Conservation (phyloP, 2,113 vertebrate species). For the Perccottus glenii region DNA sequence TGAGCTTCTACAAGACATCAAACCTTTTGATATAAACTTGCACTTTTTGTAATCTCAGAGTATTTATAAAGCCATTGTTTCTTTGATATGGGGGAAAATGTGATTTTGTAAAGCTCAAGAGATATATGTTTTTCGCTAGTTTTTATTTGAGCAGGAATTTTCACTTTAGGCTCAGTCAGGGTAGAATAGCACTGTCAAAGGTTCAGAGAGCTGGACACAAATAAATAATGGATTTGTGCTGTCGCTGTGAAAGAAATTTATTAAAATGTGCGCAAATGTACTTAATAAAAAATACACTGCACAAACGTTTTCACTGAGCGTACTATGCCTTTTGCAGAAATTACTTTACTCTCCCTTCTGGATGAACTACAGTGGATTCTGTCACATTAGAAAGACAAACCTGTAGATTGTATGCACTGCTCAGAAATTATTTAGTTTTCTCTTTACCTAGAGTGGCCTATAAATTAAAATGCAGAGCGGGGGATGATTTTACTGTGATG, state of each 20-base stretch:
- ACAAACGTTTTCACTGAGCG: constrained; percentile 20
- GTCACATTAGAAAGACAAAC: constrained; percentile 21
- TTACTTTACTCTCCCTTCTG: background rate
- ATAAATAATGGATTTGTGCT: constrained; percentile 14
- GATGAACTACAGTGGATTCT: background rate
- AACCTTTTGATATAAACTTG: constrained; percentile 56
- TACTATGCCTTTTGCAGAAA: background rate
- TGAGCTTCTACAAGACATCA: constrained; percentile 42
- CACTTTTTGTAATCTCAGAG: constrained; percentile 56
- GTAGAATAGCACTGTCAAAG: constrained; percentile 21
- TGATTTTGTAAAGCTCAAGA: constrained; percentile 60
- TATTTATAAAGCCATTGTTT: constrained; percentile 51
- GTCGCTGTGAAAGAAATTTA: constrained; percentile 28
- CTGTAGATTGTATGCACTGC: constrained; percentile 28
- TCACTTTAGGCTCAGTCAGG: constrained; percentile 65
- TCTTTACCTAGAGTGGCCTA: constrained; percentile 34
- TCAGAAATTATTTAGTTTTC: constrained; percentile 30
- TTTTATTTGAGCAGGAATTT: constrained; percentile 41
- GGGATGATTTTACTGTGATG: constrained; percentile 29
- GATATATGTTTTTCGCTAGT: constrained; percentile 31
- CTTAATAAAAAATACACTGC: background rate
- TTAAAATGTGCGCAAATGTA: background rate
- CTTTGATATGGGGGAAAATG: constrained; percentile 52
- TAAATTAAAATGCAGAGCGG: constrained; percentile 41
- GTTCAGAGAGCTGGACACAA: background rate